Evolutionary conservation across 1,140 invertebrate genomes (phyloP).

Genomic region (Camponotus floridanus): DNA sequence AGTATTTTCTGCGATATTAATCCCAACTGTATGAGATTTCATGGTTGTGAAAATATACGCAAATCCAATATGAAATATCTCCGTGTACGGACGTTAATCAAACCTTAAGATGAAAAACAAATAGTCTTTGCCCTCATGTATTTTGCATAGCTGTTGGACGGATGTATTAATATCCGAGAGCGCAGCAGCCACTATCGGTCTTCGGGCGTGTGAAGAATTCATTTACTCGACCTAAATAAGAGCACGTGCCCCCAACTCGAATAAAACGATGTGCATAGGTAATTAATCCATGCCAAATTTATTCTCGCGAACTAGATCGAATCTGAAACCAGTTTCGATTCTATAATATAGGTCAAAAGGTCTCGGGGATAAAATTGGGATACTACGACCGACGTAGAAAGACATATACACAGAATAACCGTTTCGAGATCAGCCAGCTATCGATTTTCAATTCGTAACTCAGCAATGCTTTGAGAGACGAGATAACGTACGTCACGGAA

Average conservation of each 20-base stretch:
- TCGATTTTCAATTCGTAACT: constrained; percentile 54
- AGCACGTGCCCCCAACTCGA: constrained; percentile 45
- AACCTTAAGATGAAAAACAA: constrained; percentile 63
- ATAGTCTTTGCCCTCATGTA: constrained; percentile 54
- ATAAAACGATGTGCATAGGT: constrained; percentile 46
- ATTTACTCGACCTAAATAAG: constrained; percentile 58
- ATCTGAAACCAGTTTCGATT: constrained; percentile 7
- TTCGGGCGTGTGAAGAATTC: constrained; percentile 45
- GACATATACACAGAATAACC: constrained; percentile 28
- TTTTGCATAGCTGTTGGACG: constrained; percentile 28
- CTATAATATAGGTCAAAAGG: constrained; percentile 59
- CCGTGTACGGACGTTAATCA: constrained; percentile 32
- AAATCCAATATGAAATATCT: constrained; percentile 45
- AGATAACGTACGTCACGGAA: constrained; percentile 54
- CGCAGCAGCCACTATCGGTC: neutral
- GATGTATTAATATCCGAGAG: constrained; percentile 47
- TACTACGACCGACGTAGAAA: constrained; percentile 33
- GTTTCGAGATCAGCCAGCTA: constrained; percentile 33
- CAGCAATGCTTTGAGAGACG: constrained; percentile 45
- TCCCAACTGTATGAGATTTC: neutral
- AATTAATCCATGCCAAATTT: constrained; percentile 52
- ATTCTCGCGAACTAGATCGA: constrained; percentile 35
- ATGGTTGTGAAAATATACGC: constrained; percentile 14
- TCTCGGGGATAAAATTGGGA: constrained; percentile 54
- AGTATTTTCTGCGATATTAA: constrained; percentile 25